A percentile compares a stretch with the other conserved stretches of the same genome.
Evolutionary conservation across 2,888 invertebrate genomes (phyloP).

Genomic region (Marasmarcha lunaedactyla): DNA sequence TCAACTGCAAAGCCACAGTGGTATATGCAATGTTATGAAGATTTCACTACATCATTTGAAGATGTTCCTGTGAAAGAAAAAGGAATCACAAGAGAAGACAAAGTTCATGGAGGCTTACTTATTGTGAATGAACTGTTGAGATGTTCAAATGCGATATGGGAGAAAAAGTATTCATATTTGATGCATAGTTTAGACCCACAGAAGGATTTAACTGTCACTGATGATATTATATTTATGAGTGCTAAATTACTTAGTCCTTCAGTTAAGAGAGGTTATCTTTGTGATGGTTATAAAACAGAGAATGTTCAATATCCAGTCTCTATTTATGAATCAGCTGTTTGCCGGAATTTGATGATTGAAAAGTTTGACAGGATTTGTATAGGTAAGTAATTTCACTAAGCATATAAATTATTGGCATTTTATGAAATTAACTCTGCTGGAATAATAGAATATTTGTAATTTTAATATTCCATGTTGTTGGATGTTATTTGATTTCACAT

Average conservation of each 20-base stretch:
- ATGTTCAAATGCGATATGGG: slow-evolving; percentile 91
- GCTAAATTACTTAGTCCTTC: slow-evolving; percentile 71
- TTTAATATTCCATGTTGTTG: slow-evolving; percentile 3
- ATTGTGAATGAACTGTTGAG: slow-evolving; percentile 94
- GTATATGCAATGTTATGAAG: slow-evolving; percentile 94
- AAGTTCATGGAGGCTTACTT: slow-evolving; percentile 91
- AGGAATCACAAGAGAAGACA: slow-evolving; percentile 87
- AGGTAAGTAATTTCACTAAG: slow-evolving; percentile 37
- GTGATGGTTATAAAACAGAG: slow-evolving; percentile 61
- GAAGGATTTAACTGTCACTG: slow-evolving; percentile 53
- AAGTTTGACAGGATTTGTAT: slow-evolving; percentile 85
- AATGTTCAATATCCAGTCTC: slow-evolving; percentile 67
- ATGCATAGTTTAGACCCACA: slow-evolving; percentile 71
- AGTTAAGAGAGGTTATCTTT: slow-evolving; percentile 62
- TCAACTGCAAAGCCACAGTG: slow-evolving; percentile 88
- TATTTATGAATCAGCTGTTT: slow-evolving; percentile 88
- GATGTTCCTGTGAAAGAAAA: slow-evolving; percentile 76
- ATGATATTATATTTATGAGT: slow-evolving; percentile 71
- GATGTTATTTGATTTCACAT: no score
- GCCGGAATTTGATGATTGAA: slow-evolving; percentile 83
- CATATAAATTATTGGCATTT: no score
- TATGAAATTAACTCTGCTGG: no score
- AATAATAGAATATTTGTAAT: neutral
- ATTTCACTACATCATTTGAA: slow-evolving; percentile 85
- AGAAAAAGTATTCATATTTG: slow-evolving; percentile 80